Evolutionary conservation across 2,113 vertebrate species (phyloP), one percentile per base, ranked within the genome.

Genomic region (Agelaius tricolor): DNA sequence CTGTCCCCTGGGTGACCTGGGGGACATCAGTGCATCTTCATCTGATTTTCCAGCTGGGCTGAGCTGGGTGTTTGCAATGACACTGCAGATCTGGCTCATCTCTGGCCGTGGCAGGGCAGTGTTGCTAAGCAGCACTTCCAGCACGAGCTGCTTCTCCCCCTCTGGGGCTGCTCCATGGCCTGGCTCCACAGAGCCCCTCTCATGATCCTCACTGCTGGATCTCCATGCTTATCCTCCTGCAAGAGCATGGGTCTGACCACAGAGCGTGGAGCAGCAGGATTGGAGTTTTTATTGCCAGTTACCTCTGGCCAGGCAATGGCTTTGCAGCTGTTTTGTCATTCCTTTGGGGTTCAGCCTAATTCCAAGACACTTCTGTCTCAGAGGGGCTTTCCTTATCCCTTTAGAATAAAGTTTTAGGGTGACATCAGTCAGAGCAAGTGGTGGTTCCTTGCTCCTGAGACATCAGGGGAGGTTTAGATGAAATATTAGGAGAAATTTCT

Each of bases 71-170:
- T 90, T 96, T 84, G 67, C 95, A 88, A 3, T 80, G 92, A 80
- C 92, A 71, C 71, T 93, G 95, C 95, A 94, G 86, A 81, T 90
- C 24, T 74, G 90, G 51, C 92, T 79, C 83, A 66, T 92, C 69
- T 62, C 58, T 90, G 84, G 90, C 96, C 66, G 1, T 86, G n/a
- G 86, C 83, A 95, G 96, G 92, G 90, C 96, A 94, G 84, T 67
- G 97, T 97, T 97, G 97, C 97, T 96, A 96, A 94, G 97, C 97
- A 96, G 96, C 96, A 3, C 73, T 62, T 19, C 15, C 87, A 95
- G 4, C 92, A 83, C 0, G 59, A 89, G 82, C 89, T 74, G 95
- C 1, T 68, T 59, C 94, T 81, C 85, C 15, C 91, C 76, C 81
- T 51, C 84, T 15, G 0, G 76, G 92, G 28, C 74, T 91, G 88